Evolutionary conservation across 2,113 vertebrate genomes (phyloP), one percentile per base, ranked within the genome.

Genomic region (Illadopsis cleaveri): DNA sequence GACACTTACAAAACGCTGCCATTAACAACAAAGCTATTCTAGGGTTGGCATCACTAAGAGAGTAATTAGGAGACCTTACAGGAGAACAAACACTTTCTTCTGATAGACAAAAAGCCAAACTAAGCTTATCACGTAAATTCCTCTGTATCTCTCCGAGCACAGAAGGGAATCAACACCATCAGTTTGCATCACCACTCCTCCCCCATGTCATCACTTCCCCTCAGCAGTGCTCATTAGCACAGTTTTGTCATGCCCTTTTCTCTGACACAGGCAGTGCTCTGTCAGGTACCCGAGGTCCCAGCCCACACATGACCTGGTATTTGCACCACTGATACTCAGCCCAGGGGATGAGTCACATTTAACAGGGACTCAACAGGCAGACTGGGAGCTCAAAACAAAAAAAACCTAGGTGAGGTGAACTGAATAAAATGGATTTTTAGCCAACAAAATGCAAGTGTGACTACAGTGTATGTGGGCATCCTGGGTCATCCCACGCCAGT

Each of bases 401-500:
- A 87, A 65, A 66, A 11, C 33, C 38, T 31, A 37, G 42, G 22
- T 21, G 71, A 78, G 44, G 54, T 37, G 20, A 66, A 47, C 35
- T 54, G 35, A 77, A 44, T 22, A 30, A 73, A 90, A 81, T 3
- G 22, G 24, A 45, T 64, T 93, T 89, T n/a, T 57, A 40, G 15
- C 42, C 68, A 51, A 21, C 21, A 56, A 44, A 82, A 82, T 3
- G 8, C 14, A 40, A 30, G 38, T 2, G 35, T 35, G 68, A 18
- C 21, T 28, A 4, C 9, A 20, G 76, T 1, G 16, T 14, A 8
- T 0, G 23, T 44, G 0, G 0, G 57, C 75, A 71, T 9, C 66
- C 80, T 25, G 50, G 24, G 31, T 50, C 58, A n/a, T 2, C 24
- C 6, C 31, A 30, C 18, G 1, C 0, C 1, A 53, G 28, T 1